phyloP scores from a whole-genome alignment of 2,888 invertebrate species.

The Vanessa cardui region DNA sequence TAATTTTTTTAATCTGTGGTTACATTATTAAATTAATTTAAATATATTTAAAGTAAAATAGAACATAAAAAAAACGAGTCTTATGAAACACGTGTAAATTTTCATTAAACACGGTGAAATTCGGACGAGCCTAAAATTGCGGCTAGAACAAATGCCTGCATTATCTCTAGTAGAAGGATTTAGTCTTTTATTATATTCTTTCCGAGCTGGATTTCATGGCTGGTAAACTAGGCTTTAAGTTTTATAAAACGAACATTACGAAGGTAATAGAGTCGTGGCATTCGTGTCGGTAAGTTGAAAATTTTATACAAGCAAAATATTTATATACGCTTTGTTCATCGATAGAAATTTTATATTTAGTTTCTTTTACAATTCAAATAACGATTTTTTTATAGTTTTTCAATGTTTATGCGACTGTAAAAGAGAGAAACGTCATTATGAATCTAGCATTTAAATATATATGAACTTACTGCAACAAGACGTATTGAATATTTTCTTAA shows the following conservation, averaged over 20 bases:
- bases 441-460: no score
- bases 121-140: background rate
- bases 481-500: no score
- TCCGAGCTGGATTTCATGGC: background rate
- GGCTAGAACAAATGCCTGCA: background rate
- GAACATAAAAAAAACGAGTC: background rate
- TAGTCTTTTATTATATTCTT: constrained; percentile 5
- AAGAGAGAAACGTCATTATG: no score
- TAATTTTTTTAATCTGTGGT: no score
- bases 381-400: no score
- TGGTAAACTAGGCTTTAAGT: background rate
- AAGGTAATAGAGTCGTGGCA: background rate
- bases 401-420: no score
- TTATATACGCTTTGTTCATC: background rate
- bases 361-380: no score
- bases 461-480: no score
- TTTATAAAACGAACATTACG: background rate
- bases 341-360: background rate
- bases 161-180: constrained; percentile 5
- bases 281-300: background rate
- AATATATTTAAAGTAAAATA: no score
- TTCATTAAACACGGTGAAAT: background rate
- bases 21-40: no score
- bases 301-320: background rate
- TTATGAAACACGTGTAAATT: background rate